Conservation (phyloP, 2,113 vertebrate species). For the Sinocyclocheilus grahami region DNA sequence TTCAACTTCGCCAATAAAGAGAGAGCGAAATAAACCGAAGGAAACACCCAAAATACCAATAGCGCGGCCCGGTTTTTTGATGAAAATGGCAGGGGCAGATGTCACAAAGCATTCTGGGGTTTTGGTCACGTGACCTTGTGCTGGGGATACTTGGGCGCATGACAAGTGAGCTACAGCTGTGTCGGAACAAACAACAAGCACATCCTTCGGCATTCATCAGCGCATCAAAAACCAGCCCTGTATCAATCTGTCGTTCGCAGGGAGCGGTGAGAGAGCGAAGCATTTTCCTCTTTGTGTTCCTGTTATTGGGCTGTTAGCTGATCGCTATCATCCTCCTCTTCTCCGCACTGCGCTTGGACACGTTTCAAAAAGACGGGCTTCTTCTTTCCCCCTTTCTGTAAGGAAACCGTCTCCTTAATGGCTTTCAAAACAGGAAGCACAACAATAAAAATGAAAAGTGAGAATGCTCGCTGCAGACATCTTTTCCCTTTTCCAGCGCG, state of each 20-base stretch:
- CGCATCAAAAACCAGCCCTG: slow-evolving; percentile 68
- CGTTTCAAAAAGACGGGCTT: slow-evolving; percentile 79
- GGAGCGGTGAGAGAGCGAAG: slow-evolving; percentile 57
- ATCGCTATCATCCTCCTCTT: slow-evolving; percentile 78
- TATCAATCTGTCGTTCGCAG: slow-evolving; percentile 77
- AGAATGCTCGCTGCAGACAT: slow-evolving; percentile 65
- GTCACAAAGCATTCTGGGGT: slow-evolving; percentile 78
- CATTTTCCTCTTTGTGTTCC: slow-evolving; percentile 58
- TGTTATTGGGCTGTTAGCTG: slow-evolving; percentile 75
- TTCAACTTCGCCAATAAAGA: neutral
- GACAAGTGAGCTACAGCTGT: slow-evolving; percentile 81
- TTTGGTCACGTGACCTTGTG: slow-evolving; percentile 70
- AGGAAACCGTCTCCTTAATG: slow-evolving; percentile 82
- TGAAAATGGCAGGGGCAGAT: slow-evolving; percentile 68
- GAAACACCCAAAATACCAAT: slow-evolving; percentile 42
- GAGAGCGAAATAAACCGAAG: neutral
- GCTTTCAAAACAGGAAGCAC: slow-evolving; percentile 83
- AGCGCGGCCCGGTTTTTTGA: slow-evolving; percentile 45
- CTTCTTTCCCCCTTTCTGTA: slow-evolving; percentile 71
- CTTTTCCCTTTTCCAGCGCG: slow-evolving; percentile 45
- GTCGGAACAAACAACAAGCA: slow-evolving; percentile 74
- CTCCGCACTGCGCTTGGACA: slow-evolving; percentile 78
- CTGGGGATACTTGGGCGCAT: slow-evolving; percentile 68
- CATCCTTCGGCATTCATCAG: slow-evolving; percentile 72
- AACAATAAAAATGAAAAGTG: slow-evolving; percentile 71